Percentiles rank a stretch among this genome's conserved stretches.
Evolutionary conservation across 2,113 vertebrate genomes (phyloP).

Genomic region (Ondatra zibethicus): DNA sequence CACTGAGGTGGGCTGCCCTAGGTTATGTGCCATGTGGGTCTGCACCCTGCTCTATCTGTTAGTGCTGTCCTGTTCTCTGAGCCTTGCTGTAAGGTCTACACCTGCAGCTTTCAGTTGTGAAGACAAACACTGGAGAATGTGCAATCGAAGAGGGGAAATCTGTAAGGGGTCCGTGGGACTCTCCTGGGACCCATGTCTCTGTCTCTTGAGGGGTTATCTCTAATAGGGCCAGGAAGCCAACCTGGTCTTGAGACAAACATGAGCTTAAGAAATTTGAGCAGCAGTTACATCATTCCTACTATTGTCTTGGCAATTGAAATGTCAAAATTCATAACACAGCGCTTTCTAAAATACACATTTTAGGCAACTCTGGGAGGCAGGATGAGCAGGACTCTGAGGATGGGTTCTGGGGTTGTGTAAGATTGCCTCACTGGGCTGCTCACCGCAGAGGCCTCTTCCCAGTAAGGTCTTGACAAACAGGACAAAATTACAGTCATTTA

Average conservation of each 20-base stretch:
- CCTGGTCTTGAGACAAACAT: background rate
- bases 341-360: constrained; percentile 47
- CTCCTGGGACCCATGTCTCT: background rate
- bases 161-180: no score
- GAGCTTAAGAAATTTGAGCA: constrained; percentile 43
- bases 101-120: background rate
- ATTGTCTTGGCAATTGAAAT: constrained; percentile 32
- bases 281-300: constrained; percentile 42
- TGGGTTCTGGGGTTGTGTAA: constrained; percentile 53
- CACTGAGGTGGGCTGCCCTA: background rate
- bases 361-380: background rate
- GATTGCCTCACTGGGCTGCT: constrained; percentile 59
- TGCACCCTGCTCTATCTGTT: accelerated
- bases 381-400: background rate
- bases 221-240: background rate
- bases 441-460: constrained; percentile 4
- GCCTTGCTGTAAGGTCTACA: background rate
- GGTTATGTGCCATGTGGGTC: background rate
- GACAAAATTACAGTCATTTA: background rate
- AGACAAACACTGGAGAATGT: background rate
- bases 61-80: background rate
- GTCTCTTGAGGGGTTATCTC: background rate
- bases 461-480: constrained; percentile 49
- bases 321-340: constrained; percentile 61
- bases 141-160: background rate